phyloP scores from a whole-genome alignment of 2,113 vertebrate genomes.

The Gulo gulo region DNA sequence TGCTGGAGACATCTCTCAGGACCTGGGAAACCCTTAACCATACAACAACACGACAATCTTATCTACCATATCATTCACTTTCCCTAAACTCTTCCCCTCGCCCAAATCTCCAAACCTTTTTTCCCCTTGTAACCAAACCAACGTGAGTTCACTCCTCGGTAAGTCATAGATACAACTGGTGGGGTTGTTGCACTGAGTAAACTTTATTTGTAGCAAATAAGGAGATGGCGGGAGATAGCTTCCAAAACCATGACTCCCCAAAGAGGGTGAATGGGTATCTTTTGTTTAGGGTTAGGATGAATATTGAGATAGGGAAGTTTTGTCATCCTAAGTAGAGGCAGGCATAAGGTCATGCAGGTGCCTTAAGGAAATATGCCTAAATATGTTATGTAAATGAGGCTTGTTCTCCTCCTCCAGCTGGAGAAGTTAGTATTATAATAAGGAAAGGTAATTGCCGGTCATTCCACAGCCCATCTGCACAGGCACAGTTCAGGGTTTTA shows the following conservation, averaged over 20 bases:
- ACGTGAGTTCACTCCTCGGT: not conserved
- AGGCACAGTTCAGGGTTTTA: not conserved
- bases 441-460: not conserved
- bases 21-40: not conserved
- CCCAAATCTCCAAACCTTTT: not conserved
- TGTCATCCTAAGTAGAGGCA: not conserved
- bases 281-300: not conserved
- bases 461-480: not conserved
- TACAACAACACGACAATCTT: not conserved
- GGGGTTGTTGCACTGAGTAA: not conserved
- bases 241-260: not conserved
- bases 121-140: not conserved
- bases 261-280: not conserved
- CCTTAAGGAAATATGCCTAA: not conserved
- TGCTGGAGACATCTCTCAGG: not conserved
- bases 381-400: not conserved
- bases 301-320: not conserved
- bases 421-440: not conserved
- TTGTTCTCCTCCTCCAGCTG: not conserved
- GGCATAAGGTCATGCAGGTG: not conserved
- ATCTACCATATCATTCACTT: not conserved
- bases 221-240: not conserved
- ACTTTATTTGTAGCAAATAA: not conserved
- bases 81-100: not conserved
- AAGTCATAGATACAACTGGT: not conserved